These are phyloP conservation scores for Pituophis catenifer DNA, from an alignment of 2,113 vertebrate genomes.

Conservation along the genomic window DNA sequence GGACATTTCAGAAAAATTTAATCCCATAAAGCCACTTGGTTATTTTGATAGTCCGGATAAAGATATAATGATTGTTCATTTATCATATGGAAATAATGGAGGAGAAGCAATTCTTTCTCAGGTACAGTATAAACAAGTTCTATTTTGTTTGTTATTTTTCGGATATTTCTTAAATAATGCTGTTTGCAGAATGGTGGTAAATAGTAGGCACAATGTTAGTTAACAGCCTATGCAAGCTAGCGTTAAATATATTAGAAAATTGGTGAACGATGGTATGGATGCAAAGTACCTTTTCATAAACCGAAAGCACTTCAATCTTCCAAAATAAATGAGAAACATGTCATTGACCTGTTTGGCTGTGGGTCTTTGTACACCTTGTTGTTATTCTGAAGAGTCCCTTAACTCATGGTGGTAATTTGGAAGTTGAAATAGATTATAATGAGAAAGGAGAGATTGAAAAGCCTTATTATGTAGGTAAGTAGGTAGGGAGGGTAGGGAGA, in stretches of 20 bases:
- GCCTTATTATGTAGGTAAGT: neutral
- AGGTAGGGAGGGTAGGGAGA: neutral
- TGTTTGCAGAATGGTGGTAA: neutral
- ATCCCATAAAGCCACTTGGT: slow-evolving; percentile 71
- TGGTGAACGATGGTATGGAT: slow-evolving; percentile 18
- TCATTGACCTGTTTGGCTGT: neutral
- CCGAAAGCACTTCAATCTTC: neutral
- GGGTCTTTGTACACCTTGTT: neutral
- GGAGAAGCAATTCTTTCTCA: slow-evolving; percentile 91
- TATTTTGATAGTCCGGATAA: slow-evolving; percentile 66
- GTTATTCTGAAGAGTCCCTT: neutral
- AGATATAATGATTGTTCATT: slow-evolving; percentile 77
- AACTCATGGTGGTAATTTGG: neutral
- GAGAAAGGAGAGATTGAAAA: no score
- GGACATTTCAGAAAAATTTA: neutral
- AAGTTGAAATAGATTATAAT: neutral
- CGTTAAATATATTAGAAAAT: slow-evolving; percentile 14
- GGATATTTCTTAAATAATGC: neutral
- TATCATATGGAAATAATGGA: slow-evolving; percentile 69
- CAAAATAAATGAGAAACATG: no score
- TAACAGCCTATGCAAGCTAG: slow-evolving; percentile 9
- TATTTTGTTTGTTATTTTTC: neutral
- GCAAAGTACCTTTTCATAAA: neutral
- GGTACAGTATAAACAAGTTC: slow-evolving; percentile 67
- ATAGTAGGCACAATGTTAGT: neutral